Conservation (phyloP, 2,113 vertebrate genomes). For the Galbula dea region DNA sequence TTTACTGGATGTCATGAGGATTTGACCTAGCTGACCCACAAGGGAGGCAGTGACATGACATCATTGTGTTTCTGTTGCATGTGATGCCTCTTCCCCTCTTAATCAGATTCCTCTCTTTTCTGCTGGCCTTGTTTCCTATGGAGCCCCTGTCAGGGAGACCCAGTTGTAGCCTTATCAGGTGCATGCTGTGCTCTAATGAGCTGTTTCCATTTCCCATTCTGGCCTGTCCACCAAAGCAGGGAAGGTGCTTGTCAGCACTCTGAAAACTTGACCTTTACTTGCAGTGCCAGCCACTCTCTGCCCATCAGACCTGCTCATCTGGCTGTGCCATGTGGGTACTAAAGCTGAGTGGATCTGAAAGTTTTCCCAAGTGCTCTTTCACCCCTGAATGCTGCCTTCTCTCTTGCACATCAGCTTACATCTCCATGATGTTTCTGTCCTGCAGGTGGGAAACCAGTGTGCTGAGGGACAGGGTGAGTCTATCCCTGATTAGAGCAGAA, state of each 20-base stretch:
- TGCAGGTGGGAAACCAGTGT: neutral
- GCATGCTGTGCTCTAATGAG: neutral
- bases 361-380: neutral
- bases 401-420: neutral
- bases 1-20: neutral
- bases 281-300: neutral
- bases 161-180: neutral
- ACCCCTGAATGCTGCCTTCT: neutral
- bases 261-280: neutral
- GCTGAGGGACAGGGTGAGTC: neutral
- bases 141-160: neutral
- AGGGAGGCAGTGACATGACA: neutral
- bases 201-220: neutral
- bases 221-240: neutral
- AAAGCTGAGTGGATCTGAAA: neutral
- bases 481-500: neutral
- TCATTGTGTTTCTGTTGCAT: neutral
- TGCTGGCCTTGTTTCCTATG: neutral
- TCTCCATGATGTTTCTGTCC: rapidly evolving
- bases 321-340: rapidly evolving
- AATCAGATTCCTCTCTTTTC: neutral
- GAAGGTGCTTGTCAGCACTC: neutral
- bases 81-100: neutral
- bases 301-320: neutral
- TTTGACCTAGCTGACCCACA: neutral